Evolutionary conservation across 2,797 vertebrate genomes (phyloP).

Genomic region (Malacoctenus gilli): DNA sequence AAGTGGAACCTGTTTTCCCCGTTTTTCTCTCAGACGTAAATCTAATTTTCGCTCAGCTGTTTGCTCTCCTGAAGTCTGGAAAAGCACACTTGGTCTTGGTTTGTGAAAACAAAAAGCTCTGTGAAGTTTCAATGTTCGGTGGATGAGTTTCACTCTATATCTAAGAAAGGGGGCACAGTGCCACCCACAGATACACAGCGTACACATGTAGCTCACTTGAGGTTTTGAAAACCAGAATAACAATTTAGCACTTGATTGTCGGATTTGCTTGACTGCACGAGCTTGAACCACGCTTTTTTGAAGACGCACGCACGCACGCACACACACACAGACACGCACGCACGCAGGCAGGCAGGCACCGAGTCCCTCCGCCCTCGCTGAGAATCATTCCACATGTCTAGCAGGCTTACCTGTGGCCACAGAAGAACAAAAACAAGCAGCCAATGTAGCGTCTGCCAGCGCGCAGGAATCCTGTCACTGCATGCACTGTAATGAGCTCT

Average conservation of each 20-base stretch:
- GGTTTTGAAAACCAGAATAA: constrained; percentile 74
- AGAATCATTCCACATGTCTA: constrained; percentile 79
- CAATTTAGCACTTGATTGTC: constrained; percentile 73
- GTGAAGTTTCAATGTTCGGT: constrained; percentile 22
- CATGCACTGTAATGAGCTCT: constrained; percentile 82
- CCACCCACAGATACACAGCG: constrained; percentile 69
- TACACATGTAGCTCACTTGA: constrained; percentile 65
- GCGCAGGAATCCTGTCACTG: constrained; percentile 78
- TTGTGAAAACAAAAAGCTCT: constrained; percentile 16
- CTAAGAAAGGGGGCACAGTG: constrained; percentile 14
- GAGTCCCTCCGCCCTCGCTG: constrained; percentile 54
- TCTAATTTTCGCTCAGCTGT: constrained; percentile 31
- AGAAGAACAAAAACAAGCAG: constrained; percentile 78
- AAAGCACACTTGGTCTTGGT: constrained; percentile 17
- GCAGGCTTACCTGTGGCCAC: constrained; percentile 80
- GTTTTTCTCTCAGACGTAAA: constrained; percentile 42
- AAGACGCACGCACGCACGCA: constrained; percentile 33
- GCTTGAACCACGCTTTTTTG: constrained; percentile 61
- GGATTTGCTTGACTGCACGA: constrained; percentile 75
- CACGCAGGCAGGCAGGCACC: constrained; percentile 22
- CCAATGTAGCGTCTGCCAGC: constrained; percentile 70
- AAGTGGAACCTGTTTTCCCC: constrained; percentile 51
- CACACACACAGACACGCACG: constrained; percentile 31
- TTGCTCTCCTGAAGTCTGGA: constrained; percentile 32
- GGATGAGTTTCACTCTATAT: constrained; percentile 27